These are phyloP conservation scores for Rhagonycha lutea DNA, from an alignment of 2,888 invertebrate species.

Conservation along the genomic window DNA sequence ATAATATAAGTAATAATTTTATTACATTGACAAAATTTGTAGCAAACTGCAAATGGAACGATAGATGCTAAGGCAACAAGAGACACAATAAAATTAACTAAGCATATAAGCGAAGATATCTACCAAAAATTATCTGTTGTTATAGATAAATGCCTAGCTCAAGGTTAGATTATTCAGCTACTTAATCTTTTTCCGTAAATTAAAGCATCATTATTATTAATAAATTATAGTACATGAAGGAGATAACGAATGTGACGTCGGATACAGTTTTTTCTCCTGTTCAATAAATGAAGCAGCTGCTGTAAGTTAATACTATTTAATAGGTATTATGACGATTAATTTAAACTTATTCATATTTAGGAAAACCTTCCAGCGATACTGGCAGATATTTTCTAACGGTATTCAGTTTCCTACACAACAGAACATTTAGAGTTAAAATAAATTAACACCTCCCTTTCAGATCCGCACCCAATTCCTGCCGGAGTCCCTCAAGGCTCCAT, in stretches of 20 bases:
- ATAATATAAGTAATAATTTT: background rate
- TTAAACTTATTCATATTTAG: no score
- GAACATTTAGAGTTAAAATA: no score
- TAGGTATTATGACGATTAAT: no score
- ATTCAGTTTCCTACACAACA: no score
- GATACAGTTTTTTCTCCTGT: background rate
- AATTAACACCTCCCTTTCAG: no score
- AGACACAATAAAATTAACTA: background rate
- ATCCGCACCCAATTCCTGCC: no score
- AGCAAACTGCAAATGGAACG: background rate
- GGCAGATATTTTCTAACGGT: no score
- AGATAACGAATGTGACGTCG: background rate
- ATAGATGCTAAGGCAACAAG: background rate
- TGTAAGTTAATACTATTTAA: background rate
- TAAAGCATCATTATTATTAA: background rate
- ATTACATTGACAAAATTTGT: background rate
- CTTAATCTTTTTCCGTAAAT: background rate
- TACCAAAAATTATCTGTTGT: background rate
- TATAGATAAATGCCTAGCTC: background rate
- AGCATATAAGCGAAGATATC: background rate
- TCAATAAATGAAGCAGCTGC: background rate
- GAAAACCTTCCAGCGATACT: no score
- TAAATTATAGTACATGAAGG: background rate
- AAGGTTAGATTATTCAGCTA: background rate
- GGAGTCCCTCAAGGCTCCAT: no score